Evolutionary conservation across 2,888 invertebrate genomes (phyloP), one percentile per base, ranked within the genome.

Genomic region (Caenorhabditis auriculariae): DNA sequence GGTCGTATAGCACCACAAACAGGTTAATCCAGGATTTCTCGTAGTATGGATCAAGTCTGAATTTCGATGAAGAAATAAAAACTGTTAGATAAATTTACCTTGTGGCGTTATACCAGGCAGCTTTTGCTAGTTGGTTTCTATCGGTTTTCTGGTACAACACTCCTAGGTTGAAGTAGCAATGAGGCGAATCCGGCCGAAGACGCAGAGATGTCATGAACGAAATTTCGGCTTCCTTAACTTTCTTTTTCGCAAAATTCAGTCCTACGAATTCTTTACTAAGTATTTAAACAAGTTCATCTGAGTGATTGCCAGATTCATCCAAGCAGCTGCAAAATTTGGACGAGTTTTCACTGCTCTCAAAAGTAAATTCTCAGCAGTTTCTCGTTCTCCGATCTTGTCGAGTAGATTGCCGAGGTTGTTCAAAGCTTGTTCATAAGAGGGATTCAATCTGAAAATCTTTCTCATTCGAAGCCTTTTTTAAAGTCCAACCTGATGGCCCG

Each of bases 281-380:
- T 54, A 67, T 17, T 71, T 66, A 1, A 52, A 62, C 28, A 54
- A 85, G 37, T 88, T 87, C 0, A 91, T 89, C 66, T 92, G 86
- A 28, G 93, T 90, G 72, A 95, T 94, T 17, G 94, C 95, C 50
- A 95, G 85, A 84, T 96, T 96, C 94, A 95, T 95, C 94, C 94
- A 96, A 0, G 94, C 95, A 0, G 93, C 90, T 2, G 94, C 90
- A 84, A 94, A 95, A 81, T 90, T 89, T 29, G 88, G 86, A 76
- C 91, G 46, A 3, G 60, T 29, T 0, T 29, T 35, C 3, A 70
- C 56, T 2, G 68, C 68, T 52, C 55, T 29, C 5, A 53, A 27
- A 9, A 66, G 46, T 24, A 72, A 32, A 15, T 28, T 41, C 37
- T 67, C 63, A n/a, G 69, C 62, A 7, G 62, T 55, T 44, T 60